Percentiles rank a stretch among this genome's conserved stretches.
Evolutionary conservation across 2,797 vertebrate species (phyloP).

Genomic region (Coluber constrictor): DNA sequence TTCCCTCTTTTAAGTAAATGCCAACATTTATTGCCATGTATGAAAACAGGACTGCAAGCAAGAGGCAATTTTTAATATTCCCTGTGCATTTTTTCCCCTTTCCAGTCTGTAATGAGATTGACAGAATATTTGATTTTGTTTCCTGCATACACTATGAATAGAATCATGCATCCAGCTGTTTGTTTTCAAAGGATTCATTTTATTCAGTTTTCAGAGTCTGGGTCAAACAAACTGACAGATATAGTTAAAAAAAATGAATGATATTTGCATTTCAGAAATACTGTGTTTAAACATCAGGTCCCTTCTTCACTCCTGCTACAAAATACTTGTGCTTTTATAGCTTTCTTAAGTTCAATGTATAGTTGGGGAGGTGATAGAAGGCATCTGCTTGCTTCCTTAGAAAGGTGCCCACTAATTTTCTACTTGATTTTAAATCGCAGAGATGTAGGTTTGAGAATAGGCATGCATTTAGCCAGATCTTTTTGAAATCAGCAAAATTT

Average conservation of each 20-base stretch:
- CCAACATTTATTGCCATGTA: slow-evolving; percentile 8
- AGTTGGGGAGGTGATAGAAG: neutral
- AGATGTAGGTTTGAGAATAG: neutral
- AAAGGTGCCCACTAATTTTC: slow-evolving; percentile 1
- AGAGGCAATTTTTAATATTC: slow-evolving; percentile 30
- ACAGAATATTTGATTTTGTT: slow-evolving; percentile 35
- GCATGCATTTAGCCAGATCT: neutral
- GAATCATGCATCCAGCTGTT: slow-evolving; percentile 17
- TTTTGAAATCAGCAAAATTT: neutral
- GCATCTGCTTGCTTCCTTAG: neutral
- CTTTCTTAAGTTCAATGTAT: neutral
- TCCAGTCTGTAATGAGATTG: slow-evolving; percentile 47
- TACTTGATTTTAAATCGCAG: neutral
- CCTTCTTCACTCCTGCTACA: neutral
- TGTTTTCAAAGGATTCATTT: slow-evolving; percentile 46
- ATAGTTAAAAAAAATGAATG: neutral
- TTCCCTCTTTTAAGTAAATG: slow-evolving; percentile 15
- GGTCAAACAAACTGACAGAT: slow-evolving; percentile 37
- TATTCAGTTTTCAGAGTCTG: slow-evolving; percentile 28
- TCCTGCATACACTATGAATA: slow-evolving; percentile 39
- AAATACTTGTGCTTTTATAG: neutral
- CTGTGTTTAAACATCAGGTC: neutral
- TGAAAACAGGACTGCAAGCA: slow-evolving; percentile 3
- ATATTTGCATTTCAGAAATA: neutral
- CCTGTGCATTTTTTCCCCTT: slow-evolving; percentile 21